Base-by-base conservation (phyloP, 2,888 invertebrate genomes). In the Platypus cylindrus region DNA sequence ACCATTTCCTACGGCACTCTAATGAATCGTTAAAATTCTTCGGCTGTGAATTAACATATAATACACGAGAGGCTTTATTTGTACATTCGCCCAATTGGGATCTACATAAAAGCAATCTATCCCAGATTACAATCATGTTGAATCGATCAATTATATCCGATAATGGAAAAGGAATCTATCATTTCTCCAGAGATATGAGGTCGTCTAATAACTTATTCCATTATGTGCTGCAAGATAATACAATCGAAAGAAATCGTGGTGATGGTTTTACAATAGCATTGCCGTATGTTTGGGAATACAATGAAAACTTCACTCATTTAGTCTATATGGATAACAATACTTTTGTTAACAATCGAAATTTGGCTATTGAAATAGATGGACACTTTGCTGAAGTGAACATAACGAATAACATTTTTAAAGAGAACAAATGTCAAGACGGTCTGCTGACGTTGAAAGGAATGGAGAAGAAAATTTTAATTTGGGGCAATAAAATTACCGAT, bases 151-250 rank as follows among this genome's bases (percentile, higher is more conserved):
- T 81, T 38, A 82, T 98, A 23, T 76, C 76, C 0, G 83, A 87
- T 50, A 98, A 98, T 57, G 83, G 82, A 0, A 75, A 73, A 56
- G 90, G 94, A 9, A 77, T 95, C 42, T 72, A 75, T 35, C 94
- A 95, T 49, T 82, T 86, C 50, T 89, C 91, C 26, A 76, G 90
- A 52, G 93, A 98, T 60, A 74, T 97, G 48, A 75, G 93, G 47
- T 84, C 90, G 43, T 93, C 95, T 0, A 97, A 97, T 54, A 98
- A 98, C 64, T 69, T 98, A 1, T 98, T 93, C 67, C 91, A 95
- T 56, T 98, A 97, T 72, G 70, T 85, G 16, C 60, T 95, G 30
- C 82, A 84, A 57, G 84, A 89, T 51, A 84, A 84, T 39, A 76
- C 81, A 0, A 74, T 98, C 41, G 85, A 86, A 55, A 71, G 84